Base-by-base conservation (phyloP, 2,888 invertebrate species). In the Diplazon laetatorius region DNA sequence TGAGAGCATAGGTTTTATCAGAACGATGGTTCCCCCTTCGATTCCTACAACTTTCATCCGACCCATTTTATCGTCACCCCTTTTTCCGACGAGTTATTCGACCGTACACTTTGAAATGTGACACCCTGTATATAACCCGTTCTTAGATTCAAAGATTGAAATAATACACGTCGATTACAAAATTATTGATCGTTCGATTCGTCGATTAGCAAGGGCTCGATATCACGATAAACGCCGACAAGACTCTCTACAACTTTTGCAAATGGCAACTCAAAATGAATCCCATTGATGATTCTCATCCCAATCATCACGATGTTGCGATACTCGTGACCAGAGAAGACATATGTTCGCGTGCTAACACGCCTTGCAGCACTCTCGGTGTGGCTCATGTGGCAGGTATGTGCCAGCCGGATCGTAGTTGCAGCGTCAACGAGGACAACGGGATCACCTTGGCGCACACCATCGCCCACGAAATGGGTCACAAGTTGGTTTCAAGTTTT, bases 231-330 rank as follows among this genome's bases (percentile, higher is more conserved):
- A 96, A 97, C 90, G 97, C 97, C 0, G 97, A 97, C 88, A 92
- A 93, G 81, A 96, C 97, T 10, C 92, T 98, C 79, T 94, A 94
- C 82, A 96, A 95, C 85, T 98, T 98, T 92, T 98, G 98, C 92
- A 93, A 93, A 83, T 95, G 95, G 95, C 94, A 95, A 87, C 90
- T 92, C 82, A 92, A 91, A 69, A 90, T 95, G 77, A 97, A 97
- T 90, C 95, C 95, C 1, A 92, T 92, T 20, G 94, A 95, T 84
- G 97, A 97, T 87, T 92, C 93, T 12, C 95, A 97, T 91, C 97
- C 97, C 0, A 95, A 96, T 87, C 97, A 97, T 88, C 97, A 97
- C 90, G 97, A 97, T 88, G 97, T 97, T 4, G 97, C 97, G 48
- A 95, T 97, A 82, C 93, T 97, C 57, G 94, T 97, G 80, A 97